Evolutionary conservation across 1,140 invertebrate genomes (phyloP), one percentile per base, ranked within the genome.

Genomic region (Trypoxylus dichotomus): DNA sequence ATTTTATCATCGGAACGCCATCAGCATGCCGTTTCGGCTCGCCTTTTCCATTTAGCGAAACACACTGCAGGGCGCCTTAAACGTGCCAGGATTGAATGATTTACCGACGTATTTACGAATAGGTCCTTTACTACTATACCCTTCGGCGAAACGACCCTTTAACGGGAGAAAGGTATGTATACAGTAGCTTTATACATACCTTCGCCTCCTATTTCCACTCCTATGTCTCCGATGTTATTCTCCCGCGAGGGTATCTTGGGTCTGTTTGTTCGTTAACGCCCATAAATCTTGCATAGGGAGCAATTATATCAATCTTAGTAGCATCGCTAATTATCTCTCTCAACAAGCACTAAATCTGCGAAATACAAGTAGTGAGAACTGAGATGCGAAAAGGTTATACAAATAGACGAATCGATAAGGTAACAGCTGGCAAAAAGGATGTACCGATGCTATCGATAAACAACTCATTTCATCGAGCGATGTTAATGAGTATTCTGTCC

Each of bases 241-340:
- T n/a, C n/a, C n/a, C 47, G 19, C 19, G 47, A 54, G 15, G 47
- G 15, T 19, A 54, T 54, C 47, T n/a, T 6, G 15, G 47, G 1
- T n/a, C 3, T 54, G 47, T 54, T 19, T 54, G 47, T 19, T 54
- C 47, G 47, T 54, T 19, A 19, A n/a, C 47, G 47, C 47, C 47
- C 47, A 54, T 54, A 54, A 54, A 54, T 54, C 47, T 19, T n/a
- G 19, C 6, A 54, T 54, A 54, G 47, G 47, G 47, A 54, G 47
- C 47, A 54, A 54, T 54, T 54, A 54, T 54, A 54, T 54, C 47
- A 54, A 54, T 54, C 47, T 54, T 54, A n/a, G 47, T n/a, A 54
- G 47, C 47, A 54, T 19, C 5, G 47, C 47, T 54, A 54, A 54
- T 54, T 54, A 54, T 54, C 19, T 19, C 47, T 19, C 47, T 54